Base-by-base conservation (phyloP, 1,140 invertebrate species). In the Aradophagus sp. region DNA sequence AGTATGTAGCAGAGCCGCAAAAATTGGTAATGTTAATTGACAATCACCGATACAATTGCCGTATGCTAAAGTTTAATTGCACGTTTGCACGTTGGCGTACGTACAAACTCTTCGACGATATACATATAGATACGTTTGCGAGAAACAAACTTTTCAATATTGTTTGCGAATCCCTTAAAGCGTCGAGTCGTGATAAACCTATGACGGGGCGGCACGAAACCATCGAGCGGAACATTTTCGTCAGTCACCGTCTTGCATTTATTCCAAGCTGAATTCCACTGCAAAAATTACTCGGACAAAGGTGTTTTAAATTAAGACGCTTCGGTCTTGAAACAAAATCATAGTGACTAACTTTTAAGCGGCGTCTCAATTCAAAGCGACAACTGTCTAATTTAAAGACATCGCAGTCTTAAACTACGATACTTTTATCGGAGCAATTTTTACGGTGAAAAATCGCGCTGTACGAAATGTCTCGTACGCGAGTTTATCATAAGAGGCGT, bases 181-280 rank as follows among this genome's bases (percentile, higher is more conserved):
- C 32, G 5, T 31, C 27, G 11, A n/a, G 26, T 38, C 10, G 19
- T 12, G 36, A 14, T 6, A n/a, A 15, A 20, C 2, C 32, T 32
- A 47, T 47, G 44, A 47, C 45, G n/a, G 23, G 15, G 14, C n/a
- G 17, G 32, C 36, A 35, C 45, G 36, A 48, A 34, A 20, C 7
- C 31, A 35, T 17, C 5, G 3, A 2, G 23, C 26, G 2, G 2
- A 17, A 16, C 1, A 35, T 15, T 35, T 32, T 2, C 14, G 34
- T 16, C 14, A 16, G 34, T n/a, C 8, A 29, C 1, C 5, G 5
- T 32, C 16, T 47, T 32, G 27, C 42, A 34, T 47, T 47, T n/a
- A n/a, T n/a, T n/a, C n/a, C n/a, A n/a, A n/a, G n/a, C n/a, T n/a
- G n/a, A n/a, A n/a, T n/a, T n/a, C n/a, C n/a, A n/a, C n/a, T n/a